Conservation (phyloP, 2,113 vertebrate genomes). For the Nansenia antarctica region DNA sequence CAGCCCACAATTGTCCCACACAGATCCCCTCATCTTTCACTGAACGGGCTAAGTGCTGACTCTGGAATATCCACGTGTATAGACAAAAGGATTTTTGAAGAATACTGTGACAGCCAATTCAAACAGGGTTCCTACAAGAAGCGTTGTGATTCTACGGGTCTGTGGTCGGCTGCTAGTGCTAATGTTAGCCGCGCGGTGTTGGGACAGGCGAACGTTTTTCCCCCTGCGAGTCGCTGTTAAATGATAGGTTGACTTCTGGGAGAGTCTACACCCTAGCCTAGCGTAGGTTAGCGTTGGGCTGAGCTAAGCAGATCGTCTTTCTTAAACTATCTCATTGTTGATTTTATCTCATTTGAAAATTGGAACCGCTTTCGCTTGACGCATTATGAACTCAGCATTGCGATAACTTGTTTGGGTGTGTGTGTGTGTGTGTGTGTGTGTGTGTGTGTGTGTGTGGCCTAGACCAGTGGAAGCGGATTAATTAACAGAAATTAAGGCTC, state of each 20-base stretch:
- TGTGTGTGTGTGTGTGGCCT: no score
- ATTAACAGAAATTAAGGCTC: conserved; percentile 43
- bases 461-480: conserved; percentile 6
- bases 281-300: conserved; percentile 15
- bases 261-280: no score
- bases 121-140: conserved; percentile 47
- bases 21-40: conserved; percentile 2
- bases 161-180: conserved; percentile 5
- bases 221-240: no score
- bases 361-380: neutral
- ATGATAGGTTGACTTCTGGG: no score
- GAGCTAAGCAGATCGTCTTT: conserved; percentile 22
- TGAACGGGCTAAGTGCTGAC: conserved; percentile 18
- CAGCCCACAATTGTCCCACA: conserved; percentile 28
- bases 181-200: conserved; percentile 18
- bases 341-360: no score
- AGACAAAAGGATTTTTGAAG: conserved; percentile 40
- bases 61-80: conserved; percentile 49
- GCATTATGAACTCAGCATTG: neutral
- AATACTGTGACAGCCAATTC: conserved; percentile 46
- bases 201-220: conserved; percentile 5
- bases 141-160: no score
- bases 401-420: no score
- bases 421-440: no score
- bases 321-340: neutral